Percentiles rank a stretch among this genome's conserved stretches.
These are phyloP conservation scores for Clunio marinus DNA, from an alignment of 2,888 invertebrate species.

Conservation along the genomic window DNA sequence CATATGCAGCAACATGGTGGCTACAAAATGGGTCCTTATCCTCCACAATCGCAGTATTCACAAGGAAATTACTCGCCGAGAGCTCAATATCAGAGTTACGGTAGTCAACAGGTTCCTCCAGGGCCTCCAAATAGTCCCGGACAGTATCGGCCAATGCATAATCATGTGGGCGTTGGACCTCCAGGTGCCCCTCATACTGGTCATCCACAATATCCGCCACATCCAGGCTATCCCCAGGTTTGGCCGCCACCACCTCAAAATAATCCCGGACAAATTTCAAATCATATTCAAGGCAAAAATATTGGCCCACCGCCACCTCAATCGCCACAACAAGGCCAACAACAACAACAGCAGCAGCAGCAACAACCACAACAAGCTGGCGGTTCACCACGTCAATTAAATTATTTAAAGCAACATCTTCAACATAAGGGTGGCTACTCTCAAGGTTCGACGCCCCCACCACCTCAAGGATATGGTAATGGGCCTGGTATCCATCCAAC, in stretches of 20 bases:
- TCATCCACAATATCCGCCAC: slow-evolving; percentile 45
- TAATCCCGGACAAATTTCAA: slow-evolving; percentile 46
- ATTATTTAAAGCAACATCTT: slow-evolving; percentile 66
- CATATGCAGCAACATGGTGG: slow-evolving; percentile 51
- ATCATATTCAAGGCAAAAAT: slow-evolving; percentile 46
- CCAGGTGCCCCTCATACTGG: slow-evolving; percentile 46
- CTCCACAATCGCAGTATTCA: slow-evolving; percentile 54
- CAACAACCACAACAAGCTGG: slow-evolving; percentile 45
- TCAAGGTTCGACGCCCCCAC: slow-evolving; percentile 57
- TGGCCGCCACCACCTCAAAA: slow-evolving; percentile 50
- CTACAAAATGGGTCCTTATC: slow-evolving; percentile 61
- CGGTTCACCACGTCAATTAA: slow-evolving; percentile 55
- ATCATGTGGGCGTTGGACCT: slow-evolving; percentile 56
- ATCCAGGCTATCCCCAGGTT: slow-evolving; percentile 50
- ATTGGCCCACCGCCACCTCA: slow-evolving; percentile 40
- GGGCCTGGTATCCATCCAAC: slow-evolving; percentile 54
- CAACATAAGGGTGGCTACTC: slow-evolving; percentile 66
- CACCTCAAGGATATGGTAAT: slow-evolving; percentile 56
- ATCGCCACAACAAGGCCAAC: slow-evolving; percentile 42
- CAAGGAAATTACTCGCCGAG: slow-evolving; percentile 54
- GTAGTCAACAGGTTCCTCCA: slow-evolving; percentile 52
- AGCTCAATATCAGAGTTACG: slow-evolving; percentile 58
- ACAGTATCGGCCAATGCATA: slow-evolving; percentile 56
- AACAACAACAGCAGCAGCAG: slow-evolving; percentile 48
- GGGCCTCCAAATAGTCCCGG: slow-evolving; percentile 54